Conservation (phyloP, 2,888 invertebrate species). For the Frankliniella intonsa region DNA sequence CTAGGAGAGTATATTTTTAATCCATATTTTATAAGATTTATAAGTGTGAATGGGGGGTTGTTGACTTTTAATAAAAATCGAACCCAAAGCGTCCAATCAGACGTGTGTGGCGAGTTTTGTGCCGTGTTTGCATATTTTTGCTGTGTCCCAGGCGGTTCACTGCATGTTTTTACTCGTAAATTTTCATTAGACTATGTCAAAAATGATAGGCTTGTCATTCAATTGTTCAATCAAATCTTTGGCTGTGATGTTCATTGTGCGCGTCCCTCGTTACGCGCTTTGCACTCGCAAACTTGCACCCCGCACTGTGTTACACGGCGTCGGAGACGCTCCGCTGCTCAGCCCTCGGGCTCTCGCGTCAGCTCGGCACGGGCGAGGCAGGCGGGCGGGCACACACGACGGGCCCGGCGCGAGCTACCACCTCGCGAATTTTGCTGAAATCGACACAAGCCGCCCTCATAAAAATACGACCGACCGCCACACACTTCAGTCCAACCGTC, state of each 20-base stretch:
- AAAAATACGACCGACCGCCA: no score
- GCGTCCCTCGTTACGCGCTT: neutral
- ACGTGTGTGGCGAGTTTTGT: conserved; percentile 2
- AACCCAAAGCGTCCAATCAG: neutral
- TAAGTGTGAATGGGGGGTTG: neutral
- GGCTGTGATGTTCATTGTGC: neutral
- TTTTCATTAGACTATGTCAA: neutral
- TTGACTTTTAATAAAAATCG: neutral
- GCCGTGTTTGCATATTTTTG: neutral
- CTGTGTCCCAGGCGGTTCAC: neutral
- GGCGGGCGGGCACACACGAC: no score
- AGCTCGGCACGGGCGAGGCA: no score
- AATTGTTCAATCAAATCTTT: neutral
- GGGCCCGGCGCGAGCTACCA: no score
- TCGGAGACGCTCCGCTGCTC: neutral
- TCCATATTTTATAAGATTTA: neutral
- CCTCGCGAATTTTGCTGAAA: no score
- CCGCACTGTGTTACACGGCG: neutral
- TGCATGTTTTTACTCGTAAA: neutral
- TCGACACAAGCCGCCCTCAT: no score
- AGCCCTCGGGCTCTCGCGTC: no score
- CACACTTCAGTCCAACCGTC: no score
- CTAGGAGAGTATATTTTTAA: neutral
- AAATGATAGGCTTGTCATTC: neutral
- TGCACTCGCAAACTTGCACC: neutral